Evolutionary conservation across 2,888 invertebrate species (phyloP).

Genomic region (Drosophila siamana): DNA sequence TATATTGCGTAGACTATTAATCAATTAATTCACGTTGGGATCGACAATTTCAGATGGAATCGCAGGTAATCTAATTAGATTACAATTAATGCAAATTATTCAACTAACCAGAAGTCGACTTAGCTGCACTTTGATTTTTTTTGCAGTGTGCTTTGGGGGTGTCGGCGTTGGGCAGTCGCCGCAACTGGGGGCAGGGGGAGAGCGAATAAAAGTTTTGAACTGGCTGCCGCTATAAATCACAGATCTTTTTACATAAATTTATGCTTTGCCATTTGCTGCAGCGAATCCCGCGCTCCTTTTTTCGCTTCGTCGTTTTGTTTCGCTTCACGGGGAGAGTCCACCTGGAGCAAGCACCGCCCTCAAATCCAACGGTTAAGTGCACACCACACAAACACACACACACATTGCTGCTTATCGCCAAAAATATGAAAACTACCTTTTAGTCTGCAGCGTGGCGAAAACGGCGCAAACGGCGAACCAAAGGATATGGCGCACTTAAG

Average conservation of each 20-base stretch:
- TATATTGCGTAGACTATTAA: too few relatives aligned
- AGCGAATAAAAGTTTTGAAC: constrained; percentile 81
- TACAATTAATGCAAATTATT: too few relatives aligned
- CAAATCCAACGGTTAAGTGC: constrained; percentile 66
- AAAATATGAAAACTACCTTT: constrained; percentile 81
- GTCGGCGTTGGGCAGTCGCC: constrained; percentile 35
- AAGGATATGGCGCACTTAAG: constrained; percentile 71
- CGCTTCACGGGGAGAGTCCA: constrained; percentile 39
- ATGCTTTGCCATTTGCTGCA: constrained; percentile 82
- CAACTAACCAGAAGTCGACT: too few relatives aligned
- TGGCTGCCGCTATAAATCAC: constrained; percentile 82
- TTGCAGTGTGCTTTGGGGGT: constrained; percentile 21
- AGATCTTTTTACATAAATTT: constrained; percentile 85
- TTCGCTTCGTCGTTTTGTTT: constrained; percentile 36
- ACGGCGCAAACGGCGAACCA: constrained; percentile 27
- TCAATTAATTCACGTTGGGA: too few relatives aligned
- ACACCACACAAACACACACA: constrained; percentile 35
- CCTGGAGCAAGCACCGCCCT: constrained; percentile 54
- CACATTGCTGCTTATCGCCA: constrained; percentile 62
- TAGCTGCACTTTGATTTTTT: constrained; percentile 4
- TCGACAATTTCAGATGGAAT: too few relatives aligned
- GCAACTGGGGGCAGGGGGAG: constrained; percentile 49
- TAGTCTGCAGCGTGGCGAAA: constrained; percentile 39
- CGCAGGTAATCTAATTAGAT: too few relatives aligned
- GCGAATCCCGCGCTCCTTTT: constrained; percentile 51